Percentiles rank a stretch among this genome's conserved stretches.
Evolutionary conservation across 2,113 vertebrate genomes (phyloP).

Genomic region (Pomatostomus ruficeps): DNA sequence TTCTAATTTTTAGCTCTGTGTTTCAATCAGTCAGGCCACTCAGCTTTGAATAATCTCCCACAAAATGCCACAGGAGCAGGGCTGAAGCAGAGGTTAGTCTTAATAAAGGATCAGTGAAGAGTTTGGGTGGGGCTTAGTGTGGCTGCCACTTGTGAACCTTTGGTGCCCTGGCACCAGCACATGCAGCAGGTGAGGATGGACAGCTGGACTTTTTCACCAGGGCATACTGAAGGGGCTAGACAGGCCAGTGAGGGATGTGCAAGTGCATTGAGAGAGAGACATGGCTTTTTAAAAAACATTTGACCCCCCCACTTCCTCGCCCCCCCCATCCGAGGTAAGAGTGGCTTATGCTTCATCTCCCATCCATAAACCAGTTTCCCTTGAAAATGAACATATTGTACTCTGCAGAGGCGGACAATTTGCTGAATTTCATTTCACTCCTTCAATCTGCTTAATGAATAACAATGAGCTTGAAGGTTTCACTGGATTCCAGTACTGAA

Average conservation of each 20-base stretch:
- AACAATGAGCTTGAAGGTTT: constrained; percentile 43
- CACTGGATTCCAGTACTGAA: background rate
- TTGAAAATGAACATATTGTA: constrained; percentile 35
- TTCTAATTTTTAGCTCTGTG: background rate
- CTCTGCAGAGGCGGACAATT: constrained; percentile 52
- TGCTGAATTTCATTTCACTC: constrained; percentile 45
- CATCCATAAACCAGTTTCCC: background rate
- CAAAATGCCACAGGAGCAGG: background rate
- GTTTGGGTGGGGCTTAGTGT: background rate
- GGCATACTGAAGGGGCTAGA: background rate
- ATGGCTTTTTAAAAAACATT: background rate
- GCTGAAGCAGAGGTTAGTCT: background rate
- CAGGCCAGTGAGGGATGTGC: background rate
- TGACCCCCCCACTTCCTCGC: background rate
- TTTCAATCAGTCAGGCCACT: background rate
- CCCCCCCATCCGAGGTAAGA: fast-evolving
- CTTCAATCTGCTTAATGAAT: constrained; percentile 62
- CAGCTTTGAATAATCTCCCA: background rate
- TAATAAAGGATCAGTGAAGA: background rate
- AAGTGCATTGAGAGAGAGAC: background rate
- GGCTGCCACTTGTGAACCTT: background rate
- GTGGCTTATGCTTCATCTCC: background rate
- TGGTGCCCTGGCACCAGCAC: background rate
- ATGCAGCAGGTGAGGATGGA: background rate
- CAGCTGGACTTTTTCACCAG: background rate